Evolutionary conservation across 2,888 invertebrate species (phyloP).

Genomic region (Amphipyra tragopoginis): DNA sequence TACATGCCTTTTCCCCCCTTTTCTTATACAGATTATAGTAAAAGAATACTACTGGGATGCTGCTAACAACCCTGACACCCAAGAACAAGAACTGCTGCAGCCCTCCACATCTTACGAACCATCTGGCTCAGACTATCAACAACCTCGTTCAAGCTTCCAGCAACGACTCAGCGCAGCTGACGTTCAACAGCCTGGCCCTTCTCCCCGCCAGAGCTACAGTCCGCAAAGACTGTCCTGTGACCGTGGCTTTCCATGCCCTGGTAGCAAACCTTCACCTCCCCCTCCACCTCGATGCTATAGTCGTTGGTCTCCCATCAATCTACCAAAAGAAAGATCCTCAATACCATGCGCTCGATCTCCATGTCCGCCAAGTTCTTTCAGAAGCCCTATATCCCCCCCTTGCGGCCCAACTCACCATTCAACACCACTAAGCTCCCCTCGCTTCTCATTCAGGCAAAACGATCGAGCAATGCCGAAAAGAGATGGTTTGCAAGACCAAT

Average conservation of each 20-base stretch:
- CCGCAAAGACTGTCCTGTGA: conserved; percentile 14
- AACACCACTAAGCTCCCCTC: conserved; percentile 8
- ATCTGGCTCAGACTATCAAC: background rate
- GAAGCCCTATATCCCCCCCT: conserved; percentile 18
- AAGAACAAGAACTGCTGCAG: conserved; percentile 1
- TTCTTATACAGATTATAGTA: conserved; percentile 56
- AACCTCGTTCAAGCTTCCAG: too few species aligned
- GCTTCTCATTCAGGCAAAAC: conserved; percentile 9
- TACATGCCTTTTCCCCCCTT: background rate
- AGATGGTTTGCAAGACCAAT: conserved; percentile 35
- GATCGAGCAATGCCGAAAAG: conserved; percentile 20
- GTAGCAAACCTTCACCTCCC: background rate
- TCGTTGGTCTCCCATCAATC: conserved; percentile 6
- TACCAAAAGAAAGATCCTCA: conserved; percentile 9
- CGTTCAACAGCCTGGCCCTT: too few species aligned
- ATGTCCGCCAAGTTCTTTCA: conserved; percentile 22
- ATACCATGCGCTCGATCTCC: conserved; percentile 1
- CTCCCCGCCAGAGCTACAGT: background rate
- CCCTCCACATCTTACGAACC: too few species aligned
- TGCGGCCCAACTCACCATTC: conserved; percentile 8
- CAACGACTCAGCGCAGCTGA: too few species aligned
- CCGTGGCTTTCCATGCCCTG: background rate
- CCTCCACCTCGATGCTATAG: conserved; percentile 8
- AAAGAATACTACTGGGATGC: conserved; percentile 74
- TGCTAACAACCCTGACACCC: conserved; percentile 5